phyloP scores from a whole-genome alignment of 2,113 vertebrate genomes.

The Silurus meridionalis region DNA sequence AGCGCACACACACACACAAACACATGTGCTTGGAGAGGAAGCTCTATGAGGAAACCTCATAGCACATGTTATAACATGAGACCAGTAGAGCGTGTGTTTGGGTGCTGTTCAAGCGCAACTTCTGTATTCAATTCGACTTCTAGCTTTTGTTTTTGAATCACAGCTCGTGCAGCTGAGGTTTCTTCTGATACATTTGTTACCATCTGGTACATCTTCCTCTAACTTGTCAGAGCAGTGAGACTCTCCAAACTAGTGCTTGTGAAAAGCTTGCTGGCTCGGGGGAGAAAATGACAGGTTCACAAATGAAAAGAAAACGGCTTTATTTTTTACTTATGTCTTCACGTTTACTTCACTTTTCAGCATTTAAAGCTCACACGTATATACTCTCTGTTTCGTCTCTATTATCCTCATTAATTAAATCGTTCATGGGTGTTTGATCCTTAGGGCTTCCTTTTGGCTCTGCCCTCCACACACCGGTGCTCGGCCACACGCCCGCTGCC shows the following conservation, averaged over 20 bases:
- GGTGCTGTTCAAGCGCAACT: constrained; percentile 33
- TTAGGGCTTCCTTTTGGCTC: too few relatives aligned
- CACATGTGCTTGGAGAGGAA: constrained; percentile 45
- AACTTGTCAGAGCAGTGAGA: neutral
- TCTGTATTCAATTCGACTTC: constrained; percentile 41
- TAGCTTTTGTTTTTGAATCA: constrained; percentile 36
- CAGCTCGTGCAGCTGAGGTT: neutral
- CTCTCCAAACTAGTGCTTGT: neutral
- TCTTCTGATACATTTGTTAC: neutral
- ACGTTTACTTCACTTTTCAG: too few relatives aligned
- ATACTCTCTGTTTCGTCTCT: too few relatives aligned
- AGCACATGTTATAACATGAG: constrained; percentile 52
- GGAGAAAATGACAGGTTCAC: too few relatives aligned
- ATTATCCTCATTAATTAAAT: too few relatives aligned
- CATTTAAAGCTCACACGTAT: too few relatives aligned
- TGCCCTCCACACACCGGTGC: too few relatives aligned
- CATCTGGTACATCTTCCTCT: neutral
- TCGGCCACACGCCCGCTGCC: too few relatives aligned
- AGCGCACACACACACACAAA: constrained; percentile 22
- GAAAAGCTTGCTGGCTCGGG: too few relatives aligned
- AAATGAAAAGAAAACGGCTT: too few relatives aligned
- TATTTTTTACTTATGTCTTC: too few relatives aligned
- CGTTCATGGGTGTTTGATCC: too few relatives aligned
- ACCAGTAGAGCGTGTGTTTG: constrained; percentile 42
- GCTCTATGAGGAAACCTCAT: constrained; percentile 47